phyloP scores from a whole-genome alignment of 2,888 invertebrate species.

The Agrotis puta region DNA sequence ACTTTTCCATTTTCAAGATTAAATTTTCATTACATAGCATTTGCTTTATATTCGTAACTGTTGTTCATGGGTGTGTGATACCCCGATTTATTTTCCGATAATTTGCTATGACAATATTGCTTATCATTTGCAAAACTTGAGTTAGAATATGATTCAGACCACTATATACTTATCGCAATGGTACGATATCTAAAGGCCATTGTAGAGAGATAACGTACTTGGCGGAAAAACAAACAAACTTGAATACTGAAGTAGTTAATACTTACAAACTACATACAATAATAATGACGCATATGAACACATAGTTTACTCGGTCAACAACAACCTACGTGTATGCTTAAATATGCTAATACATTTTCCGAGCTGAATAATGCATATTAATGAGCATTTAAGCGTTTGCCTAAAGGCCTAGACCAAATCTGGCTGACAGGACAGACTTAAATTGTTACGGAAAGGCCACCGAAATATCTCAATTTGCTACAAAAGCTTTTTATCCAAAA shows the following conservation, averaged over 20 bases:
- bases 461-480: constrained; percentile 34
- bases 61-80: background rate
- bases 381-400: constrained; percentile 54
- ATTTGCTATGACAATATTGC: background rate
- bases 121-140: background rate
- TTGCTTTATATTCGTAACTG: constrained; percentile 1
- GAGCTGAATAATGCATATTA: constrained; percentile 58
- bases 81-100: constrained; percentile 20
- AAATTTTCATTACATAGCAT: constrained; percentile 16
- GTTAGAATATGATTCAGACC: background rate
- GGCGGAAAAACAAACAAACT: constrained; percentile 39
- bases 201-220: constrained; percentile 32
- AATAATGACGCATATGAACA: constrained; percentile 37
- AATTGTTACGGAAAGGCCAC: constrained; percentile 17
- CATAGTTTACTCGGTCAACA: constrained; percentile 41
- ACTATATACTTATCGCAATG: constrained; percentile 21
- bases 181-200: constrained; percentile 24
- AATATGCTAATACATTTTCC: constrained; percentile 58
- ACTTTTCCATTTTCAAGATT: constrained; percentile 46
- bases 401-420: constrained; percentile 46
- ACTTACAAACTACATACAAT: constrained; percentile 20
- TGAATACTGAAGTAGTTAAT: constrained; percentile 37
- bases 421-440: constrained; percentile 18
- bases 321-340: constrained; percentile 35
- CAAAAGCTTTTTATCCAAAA: constrained; percentile 14